Evolutionary conservation across 2,888 invertebrate genomes (phyloP).

Genomic region (Panzeria rudis): DNA sequence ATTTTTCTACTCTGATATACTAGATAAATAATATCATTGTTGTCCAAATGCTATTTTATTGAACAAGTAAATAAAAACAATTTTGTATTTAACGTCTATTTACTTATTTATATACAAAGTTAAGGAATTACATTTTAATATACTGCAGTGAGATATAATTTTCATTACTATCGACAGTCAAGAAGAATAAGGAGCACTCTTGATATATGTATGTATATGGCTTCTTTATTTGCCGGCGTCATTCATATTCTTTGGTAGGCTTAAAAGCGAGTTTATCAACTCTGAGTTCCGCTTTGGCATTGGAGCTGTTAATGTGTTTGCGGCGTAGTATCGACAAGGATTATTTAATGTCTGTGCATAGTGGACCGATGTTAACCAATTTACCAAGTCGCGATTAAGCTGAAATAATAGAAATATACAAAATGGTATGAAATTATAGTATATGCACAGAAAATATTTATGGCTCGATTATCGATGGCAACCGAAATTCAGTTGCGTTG

Average conservation of each 20-base stretch:
- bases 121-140: conserved; percentile 9
- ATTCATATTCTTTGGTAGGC: conserved; percentile 90
- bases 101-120: conserved; percentile 18
- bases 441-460: not conserved
- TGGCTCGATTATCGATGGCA: too few species aligned
- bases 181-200: conserved; percentile 1
- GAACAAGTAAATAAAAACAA: conserved; percentile 1
- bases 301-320: conserved; percentile 75
- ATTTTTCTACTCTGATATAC: too few species aligned
- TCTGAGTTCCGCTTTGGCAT: conserved; percentile 88
- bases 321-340: conserved; percentile 77
- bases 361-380: conserved; percentile 79
- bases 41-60: conserved; percentile 37
- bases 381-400: conserved; percentile 80
- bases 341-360: conserved; percentile 77
- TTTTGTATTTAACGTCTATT: not conserved
- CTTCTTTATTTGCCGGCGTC: conserved; percentile 91
- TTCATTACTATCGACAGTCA: conserved; percentile 13
- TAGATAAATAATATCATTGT: conserved; percentile 65
- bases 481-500: too few species aligned
- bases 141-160: conserved; percentile 10
- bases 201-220: too few species aligned
- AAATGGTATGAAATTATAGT: too few species aligned
- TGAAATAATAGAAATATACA: conserved; percentile 58
- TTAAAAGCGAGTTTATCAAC: conserved; percentile 89